Conservation (phyloP, 2,888 invertebrate species). For the Nowickia ferox region DNA sequence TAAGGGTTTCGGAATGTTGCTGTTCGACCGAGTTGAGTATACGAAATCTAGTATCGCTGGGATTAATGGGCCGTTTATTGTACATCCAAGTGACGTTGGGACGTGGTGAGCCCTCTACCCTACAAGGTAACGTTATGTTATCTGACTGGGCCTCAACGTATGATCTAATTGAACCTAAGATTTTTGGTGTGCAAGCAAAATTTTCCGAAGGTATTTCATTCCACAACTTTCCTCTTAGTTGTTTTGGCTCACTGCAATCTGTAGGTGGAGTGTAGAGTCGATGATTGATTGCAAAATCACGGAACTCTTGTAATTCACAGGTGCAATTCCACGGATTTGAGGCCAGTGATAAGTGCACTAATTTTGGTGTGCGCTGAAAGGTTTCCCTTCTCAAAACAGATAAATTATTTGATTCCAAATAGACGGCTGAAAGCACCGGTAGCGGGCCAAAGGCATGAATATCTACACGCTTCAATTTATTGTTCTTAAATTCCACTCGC, state of each 20-base stretch:
- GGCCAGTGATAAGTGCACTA: slow-evolving; percentile 89
- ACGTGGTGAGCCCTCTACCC: slow-evolving; percentile 86
- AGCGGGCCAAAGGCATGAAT: slow-evolving; percentile 89
- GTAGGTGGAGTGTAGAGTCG: slow-evolving; percentile 91
- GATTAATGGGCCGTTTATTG: slow-evolving; percentile 80
- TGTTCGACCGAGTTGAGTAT: slow-evolving; percentile 79
- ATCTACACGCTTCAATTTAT: slow-evolving; percentile 88
- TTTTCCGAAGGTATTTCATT: slow-evolving; percentile 87
- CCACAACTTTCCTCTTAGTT: slow-evolving; percentile 89
- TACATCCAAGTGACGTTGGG: slow-evolving; percentile 89
- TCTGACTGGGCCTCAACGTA: slow-evolving; percentile 86
- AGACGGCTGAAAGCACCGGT: slow-evolving; percentile 87
- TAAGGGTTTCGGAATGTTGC: slow-evolving; percentile 72
- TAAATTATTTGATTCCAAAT: slow-evolving; percentile 89
- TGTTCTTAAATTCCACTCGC: slow-evolving; percentile 90
- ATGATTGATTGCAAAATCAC: slow-evolving; percentile 89
- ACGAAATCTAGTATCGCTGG: slow-evolving; percentile 78
- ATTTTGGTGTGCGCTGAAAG: slow-evolving; percentile 86
- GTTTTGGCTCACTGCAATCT: slow-evolving; percentile 88
- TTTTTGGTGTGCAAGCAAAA: slow-evolving; percentile 92
- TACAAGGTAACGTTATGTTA: slow-evolving; percentile 89
- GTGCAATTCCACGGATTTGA: slow-evolving; percentile 96
- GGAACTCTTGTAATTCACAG: slow-evolving; percentile 90
- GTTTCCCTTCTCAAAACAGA: slow-evolving; percentile 87
- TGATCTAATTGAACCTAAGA: slow-evolving; percentile 83